Evolutionary conservation across 2,797 vertebrate genomes (phyloP).

Genomic region (Lates japonicus): DNA sequence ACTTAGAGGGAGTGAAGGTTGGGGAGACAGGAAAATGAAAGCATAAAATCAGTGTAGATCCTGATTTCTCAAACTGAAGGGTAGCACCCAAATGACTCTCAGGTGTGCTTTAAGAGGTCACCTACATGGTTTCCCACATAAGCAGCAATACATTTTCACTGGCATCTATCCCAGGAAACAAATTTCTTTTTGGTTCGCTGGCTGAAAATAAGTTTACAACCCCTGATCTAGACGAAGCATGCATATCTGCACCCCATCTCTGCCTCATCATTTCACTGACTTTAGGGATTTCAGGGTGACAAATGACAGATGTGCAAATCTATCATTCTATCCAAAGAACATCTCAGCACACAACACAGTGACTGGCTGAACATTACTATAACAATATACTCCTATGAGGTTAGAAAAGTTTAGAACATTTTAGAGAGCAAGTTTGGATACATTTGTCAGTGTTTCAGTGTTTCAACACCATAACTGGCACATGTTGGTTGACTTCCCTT

Average conservation of each 20-base stretch:
- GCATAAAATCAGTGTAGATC: slow-evolving; percentile 22
- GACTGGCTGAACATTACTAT: slow-evolving; percentile 30
- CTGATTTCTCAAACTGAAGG: slow-evolving; percentile 25
- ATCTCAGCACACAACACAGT: slow-evolving; percentile 16
- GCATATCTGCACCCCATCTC: slow-evolving; percentile 52
- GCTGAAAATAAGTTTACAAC: slow-evolving; percentile 56
- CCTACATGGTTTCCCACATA: slow-evolving; percentile 35
- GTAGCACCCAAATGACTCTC: slow-evolving; percentile 32
- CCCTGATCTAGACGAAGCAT: slow-evolving; percentile 54
- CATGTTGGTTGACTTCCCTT: neutral
- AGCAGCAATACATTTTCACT: slow-evolving; percentile 40
- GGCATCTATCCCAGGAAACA: slow-evolving; percentile 29
- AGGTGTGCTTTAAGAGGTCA: slow-evolving; percentile 52
- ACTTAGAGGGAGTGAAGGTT: slow-evolving; percentile 37
- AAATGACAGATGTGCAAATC: slow-evolving; percentile 72
- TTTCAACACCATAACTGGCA: neutral
- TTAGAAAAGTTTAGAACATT: slow-evolving; percentile 28
- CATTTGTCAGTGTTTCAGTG: neutral
- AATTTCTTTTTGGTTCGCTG: slow-evolving; percentile 37
- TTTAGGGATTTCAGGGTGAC: slow-evolving; percentile 63
- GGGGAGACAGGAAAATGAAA: slow-evolving; percentile 31
- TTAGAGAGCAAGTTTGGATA: slow-evolving; percentile 15
- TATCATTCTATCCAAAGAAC: slow-evolving; percentile 50
- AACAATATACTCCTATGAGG: slow-evolving; percentile 30
- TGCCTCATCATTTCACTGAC: slow-evolving; percentile 59